phyloP scores from a whole-genome alignment of 2,113 vertebrate genomes.

The Vombatus ursinus region DNA sequence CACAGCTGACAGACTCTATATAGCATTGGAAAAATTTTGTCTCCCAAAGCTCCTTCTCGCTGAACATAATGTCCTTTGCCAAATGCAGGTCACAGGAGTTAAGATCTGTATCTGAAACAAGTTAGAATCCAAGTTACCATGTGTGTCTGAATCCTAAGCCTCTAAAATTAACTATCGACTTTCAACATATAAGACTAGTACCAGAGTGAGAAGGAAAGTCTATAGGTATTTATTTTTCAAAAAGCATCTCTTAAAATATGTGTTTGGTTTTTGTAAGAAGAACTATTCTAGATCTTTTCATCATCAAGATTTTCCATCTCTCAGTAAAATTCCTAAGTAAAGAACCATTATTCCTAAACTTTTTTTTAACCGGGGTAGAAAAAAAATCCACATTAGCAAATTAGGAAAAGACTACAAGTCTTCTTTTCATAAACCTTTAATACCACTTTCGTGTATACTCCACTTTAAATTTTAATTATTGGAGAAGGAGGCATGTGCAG shows the following conservation, averaged over 20 bases:
- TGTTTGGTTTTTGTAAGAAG: neutral
- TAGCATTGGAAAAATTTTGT: neutral
- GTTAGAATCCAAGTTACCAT: neutral
- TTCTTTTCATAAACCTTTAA: neutral
- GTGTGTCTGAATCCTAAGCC: neutral
- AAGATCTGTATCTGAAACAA: neutral
- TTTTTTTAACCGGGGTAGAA: neutral
- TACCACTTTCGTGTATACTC: neutral
- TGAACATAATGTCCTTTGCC: neutral
- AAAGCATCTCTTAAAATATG: neutral
- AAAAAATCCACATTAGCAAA: neutral
- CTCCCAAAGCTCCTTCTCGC: neutral
- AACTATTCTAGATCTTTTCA: neutral
- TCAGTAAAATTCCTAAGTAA: neutral
- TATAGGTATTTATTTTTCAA: neutral
- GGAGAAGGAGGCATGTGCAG: neutral
- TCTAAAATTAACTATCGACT: conserved; percentile 12
- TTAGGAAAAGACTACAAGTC: neutral
- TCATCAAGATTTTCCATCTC: neutral
- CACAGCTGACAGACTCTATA: neutral
- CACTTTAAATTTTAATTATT: neutral
- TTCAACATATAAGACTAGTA: neutral
- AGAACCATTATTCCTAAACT: neutral
- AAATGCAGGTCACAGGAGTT: neutral
- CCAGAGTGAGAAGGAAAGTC: neutral